Conservation (phyloP, 2,797 vertebrate species). For the Furcifer pardalis region DNA sequence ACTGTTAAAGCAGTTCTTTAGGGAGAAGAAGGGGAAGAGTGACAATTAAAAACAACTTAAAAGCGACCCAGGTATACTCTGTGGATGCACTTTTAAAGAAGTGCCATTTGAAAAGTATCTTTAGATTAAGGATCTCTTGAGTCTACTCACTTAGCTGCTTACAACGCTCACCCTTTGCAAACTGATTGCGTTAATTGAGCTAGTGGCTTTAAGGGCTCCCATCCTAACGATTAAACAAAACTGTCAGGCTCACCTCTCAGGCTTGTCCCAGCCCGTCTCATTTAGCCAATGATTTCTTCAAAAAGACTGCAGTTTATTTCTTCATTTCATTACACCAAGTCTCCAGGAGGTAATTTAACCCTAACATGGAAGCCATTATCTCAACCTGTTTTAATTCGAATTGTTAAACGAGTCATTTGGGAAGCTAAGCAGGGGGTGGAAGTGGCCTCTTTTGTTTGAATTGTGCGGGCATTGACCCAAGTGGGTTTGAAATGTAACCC, state of each 20-base stretch:
- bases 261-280: slow-evolving; percentile 37
- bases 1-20: background rate
- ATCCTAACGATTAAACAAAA: slow-evolving; percentile 30
- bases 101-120: slow-evolving; percentile 30
- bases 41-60: slow-evolving; percentile 22
- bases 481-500: slow-evolving; percentile 44
- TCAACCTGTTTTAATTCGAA: slow-evolving; percentile 63
- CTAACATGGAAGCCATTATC: slow-evolving; percentile 64
- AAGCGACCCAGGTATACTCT: background rate
- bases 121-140: slow-evolving; percentile 6
- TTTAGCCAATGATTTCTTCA: slow-evolving; percentile 56
- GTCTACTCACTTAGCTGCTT: slow-evolving; percentile 19
- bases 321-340: slow-evolving; percentile 57
- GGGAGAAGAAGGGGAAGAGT: background rate
- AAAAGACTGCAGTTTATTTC: slow-evolving; percentile 41
- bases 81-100: background rate
- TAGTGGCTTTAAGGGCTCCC: slow-evolving; percentile 39
- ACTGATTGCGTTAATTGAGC: slow-evolving; percentile 49
- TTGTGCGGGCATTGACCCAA: background rate
- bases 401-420: slow-evolving; percentile 58
- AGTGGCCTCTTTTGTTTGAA: background rate
- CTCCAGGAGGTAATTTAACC: slow-evolving; percentile 63
- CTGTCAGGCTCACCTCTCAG: background rate
- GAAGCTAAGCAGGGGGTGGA: background rate
- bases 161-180: slow-evolving; percentile 32